These are phyloP conservation scores for Stenchaetothrips biformis DNA, from an alignment of 2,888 invertebrate species.

Conservation along the genomic window DNA sequence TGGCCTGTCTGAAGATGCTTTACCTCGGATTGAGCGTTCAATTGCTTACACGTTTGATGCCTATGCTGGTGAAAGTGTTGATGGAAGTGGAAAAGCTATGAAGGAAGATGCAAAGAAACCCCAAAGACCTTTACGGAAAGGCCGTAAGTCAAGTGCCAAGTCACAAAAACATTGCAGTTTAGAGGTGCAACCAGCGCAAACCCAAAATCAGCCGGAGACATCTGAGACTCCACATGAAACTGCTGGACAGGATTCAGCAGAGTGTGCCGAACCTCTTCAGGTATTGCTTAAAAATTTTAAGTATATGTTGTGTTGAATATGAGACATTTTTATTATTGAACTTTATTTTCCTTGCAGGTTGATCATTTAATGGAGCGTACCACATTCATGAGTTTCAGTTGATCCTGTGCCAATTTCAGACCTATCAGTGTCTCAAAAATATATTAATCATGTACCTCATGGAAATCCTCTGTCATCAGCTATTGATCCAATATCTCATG, in stretches of 20 bases:
- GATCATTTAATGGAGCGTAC: no score
- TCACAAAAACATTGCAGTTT: background rate
- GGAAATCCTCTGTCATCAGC: no score
- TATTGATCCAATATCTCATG: no score
- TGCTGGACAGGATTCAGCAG: background rate
- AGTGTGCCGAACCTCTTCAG: background rate
- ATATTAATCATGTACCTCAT: no score
- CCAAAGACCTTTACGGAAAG: background rate
- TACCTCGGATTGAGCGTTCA: slow-evolving; percentile 67
- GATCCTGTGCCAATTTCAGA: no score
- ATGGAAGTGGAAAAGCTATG: background rate
- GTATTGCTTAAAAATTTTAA: background rate
- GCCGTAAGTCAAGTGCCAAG: background rate
- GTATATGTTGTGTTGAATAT: background rate
- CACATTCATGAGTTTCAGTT: no score
- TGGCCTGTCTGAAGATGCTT: slow-evolving; percentile 61
- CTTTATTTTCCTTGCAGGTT: background rate
- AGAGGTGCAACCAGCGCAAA: background rate
- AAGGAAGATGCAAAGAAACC: slow-evolving; percentile 4
- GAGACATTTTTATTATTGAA: background rate
- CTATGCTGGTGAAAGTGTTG: slow-evolving; percentile 57
- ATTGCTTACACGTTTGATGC: slow-evolving; percentile 71
- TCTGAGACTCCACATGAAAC: background rate
- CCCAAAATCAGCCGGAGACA: background rate
- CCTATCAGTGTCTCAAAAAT: no score